Evolutionary conservation across 1,140 invertebrate species (phyloP).

Genomic region (Drosophila grimshawi): DNA sequence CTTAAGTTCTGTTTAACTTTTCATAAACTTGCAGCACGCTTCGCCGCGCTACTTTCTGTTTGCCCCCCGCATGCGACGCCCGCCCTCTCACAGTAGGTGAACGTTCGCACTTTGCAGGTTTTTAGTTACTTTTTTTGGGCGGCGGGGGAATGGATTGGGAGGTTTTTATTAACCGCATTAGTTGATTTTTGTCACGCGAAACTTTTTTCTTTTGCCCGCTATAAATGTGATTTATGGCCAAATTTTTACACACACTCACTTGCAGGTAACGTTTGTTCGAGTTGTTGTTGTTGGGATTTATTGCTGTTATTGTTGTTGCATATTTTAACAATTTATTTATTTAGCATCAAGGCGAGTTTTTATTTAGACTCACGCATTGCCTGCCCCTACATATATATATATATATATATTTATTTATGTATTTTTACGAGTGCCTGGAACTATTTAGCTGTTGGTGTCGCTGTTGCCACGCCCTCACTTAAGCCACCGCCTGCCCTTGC

Average conservation of each 20-base stretch:
- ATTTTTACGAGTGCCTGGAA: conserved; percentile 32
- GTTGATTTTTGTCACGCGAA: conserved; percentile 82
- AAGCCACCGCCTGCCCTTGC: conserved; percentile 17
- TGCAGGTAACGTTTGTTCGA: conserved; percentile 10
- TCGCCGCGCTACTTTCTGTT: not conserved
- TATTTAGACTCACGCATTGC: conserved; percentile 36
- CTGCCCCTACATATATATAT: conserved; percentile 1
- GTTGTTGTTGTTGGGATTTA: conserved; percentile 27
- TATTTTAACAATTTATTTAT: conserved; percentile 80
- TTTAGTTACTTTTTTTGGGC: conserved; percentile 42
- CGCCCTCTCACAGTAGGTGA: conserved; percentile 20
- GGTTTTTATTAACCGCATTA: conserved; percentile 81
- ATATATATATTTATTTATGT: conserved; percentile 15
- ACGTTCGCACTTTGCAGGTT: conserved; percentile 37
- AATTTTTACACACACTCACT: conserved; percentile 70
- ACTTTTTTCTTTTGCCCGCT: conserved; percentile 54
- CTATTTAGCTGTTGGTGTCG: conserved; percentile 42
- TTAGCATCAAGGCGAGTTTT: conserved; percentile 55
- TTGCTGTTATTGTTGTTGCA: conserved; percentile 46
- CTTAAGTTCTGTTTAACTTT: conserved; percentile 82
- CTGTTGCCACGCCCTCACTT: not conserved
- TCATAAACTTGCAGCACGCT: conserved; percentile 75
- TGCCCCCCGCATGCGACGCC: no score
- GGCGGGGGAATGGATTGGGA: not conserved
- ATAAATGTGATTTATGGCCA: conserved; percentile 76